Conservation (phyloP, 1,140 invertebrate genomes). For the Charaxes varanes region DNA sequence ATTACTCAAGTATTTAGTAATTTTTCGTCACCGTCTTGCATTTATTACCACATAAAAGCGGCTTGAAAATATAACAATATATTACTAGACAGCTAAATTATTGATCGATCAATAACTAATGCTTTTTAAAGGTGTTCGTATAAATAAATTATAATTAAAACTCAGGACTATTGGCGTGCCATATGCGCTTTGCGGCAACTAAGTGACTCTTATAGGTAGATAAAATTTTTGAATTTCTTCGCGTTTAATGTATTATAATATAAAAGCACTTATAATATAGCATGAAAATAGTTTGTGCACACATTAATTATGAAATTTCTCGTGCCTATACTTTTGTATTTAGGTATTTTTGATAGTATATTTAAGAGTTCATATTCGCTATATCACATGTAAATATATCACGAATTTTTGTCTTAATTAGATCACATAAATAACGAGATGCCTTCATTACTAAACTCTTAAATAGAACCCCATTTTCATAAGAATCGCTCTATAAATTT, state of each 20-base stretch:
- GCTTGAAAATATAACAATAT: no score
- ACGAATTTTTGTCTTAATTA: conserved; percentile 15
- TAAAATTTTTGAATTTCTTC: conserved; percentile 5
- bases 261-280: conserved; percentile 26
- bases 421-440: neutral
- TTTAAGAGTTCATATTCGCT: conserved; percentile 27
- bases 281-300: conserved; percentile 45
- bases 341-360: conserved; percentile 54
- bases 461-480: no score
- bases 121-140: neutral
- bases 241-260: conserved; percentile 16
- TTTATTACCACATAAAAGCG: no score
- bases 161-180: conserved; percentile 4
- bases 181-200: conserved; percentile 9
- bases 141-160: no score
- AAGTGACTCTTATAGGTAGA: neutral
- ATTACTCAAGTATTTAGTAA: no score
- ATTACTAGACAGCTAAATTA: no score
- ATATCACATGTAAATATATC: conserved; percentile 33
- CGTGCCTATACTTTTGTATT: conserved; percentile 68
- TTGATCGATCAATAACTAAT: no score
- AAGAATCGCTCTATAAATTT: no score
- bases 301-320: conserved; percentile 61
- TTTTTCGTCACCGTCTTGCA: no score
- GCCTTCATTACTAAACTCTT: no score